Evolutionary conservation across 2,797 vertebrate species (phyloP).

Genomic region (Staurois parvus): DNA sequence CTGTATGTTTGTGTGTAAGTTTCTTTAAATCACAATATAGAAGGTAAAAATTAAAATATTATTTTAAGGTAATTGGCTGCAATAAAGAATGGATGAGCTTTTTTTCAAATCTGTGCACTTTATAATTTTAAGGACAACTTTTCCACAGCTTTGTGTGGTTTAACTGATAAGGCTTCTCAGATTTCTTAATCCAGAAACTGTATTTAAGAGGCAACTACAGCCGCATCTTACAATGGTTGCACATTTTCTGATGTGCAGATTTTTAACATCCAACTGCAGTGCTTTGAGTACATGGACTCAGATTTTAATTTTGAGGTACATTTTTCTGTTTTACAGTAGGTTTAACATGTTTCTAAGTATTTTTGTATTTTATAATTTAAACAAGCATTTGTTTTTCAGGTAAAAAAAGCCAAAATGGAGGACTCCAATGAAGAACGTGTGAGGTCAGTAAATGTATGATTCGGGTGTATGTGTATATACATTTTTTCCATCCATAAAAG

Average conservation of each 20-base stretch:
- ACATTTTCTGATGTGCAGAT: constrained; percentile 9
- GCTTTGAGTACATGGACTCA: background rate
- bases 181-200: constrained; percentile 28
- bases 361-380: background rate
- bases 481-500: too few species aligned
- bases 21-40: too few species aligned
- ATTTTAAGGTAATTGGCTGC: background rate
- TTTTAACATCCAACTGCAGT: background rate
- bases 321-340: too few species aligned
- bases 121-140: constrained; percentile 18
- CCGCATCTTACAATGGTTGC: background rate
- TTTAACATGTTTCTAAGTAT: background rate
- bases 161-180: constrained; percentile 46
- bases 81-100: background rate
- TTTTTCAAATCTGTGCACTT: background rate
- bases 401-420: constrained; percentile 92
- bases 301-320: background rate
- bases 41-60: too few species aligned
- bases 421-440: constrained; percentile 80
- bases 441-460: constrained; percentile 74
- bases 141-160: constrained; percentile 30
- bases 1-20: too few species aligned
- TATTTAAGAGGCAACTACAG: constrained; percentile 43
- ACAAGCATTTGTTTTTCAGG: constrained; percentile 74
- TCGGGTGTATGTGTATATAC: background rate